Conservation (phyloP, 2,797 vertebrate genomes). For the Onychomys leucogaster region DNA sequence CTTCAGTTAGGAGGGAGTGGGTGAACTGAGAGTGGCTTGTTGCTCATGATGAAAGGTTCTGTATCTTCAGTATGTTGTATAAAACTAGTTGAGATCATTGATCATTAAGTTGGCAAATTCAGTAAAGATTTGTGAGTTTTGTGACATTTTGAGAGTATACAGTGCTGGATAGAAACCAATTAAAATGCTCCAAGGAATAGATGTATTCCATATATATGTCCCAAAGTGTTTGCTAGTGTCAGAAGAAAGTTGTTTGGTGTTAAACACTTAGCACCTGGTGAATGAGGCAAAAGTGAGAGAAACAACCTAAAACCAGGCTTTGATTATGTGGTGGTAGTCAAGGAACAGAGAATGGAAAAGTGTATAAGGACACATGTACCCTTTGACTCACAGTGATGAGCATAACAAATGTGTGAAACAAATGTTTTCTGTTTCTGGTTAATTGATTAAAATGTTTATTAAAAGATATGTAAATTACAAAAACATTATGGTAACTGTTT, state of each 20-base stretch:
- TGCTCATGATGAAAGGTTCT: constrained; percentile 15
- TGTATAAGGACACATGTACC: background rate
- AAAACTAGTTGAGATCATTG: constrained; percentile 39
- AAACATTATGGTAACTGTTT: constrained; percentile 40
- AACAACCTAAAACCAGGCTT: constrained; percentile 24
- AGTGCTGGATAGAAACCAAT: constrained; percentile 28
- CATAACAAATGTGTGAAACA: constrained; percentile 35
- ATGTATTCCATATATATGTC: background rate
- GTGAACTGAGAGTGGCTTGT: background rate
- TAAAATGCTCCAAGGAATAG: constrained; percentile 55
- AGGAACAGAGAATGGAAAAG: background rate
- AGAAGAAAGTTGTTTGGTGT: constrained; percentile 27
- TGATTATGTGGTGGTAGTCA: constrained; percentile 5
- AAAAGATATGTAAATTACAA: constrained; percentile 60
- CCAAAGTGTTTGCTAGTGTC: background rate
- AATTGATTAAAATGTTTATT: constrained; percentile 61
- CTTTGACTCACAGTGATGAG: constrained; percentile 53
- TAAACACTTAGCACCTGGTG: constrained; percentile 12
- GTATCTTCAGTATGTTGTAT: constrained; percentile 4
- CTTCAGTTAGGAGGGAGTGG: background rate
- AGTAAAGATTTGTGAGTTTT: constrained; percentile 45
- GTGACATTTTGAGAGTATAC: constrained; percentile 48
- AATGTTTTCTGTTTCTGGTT: constrained; percentile 35
- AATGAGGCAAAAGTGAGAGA: background rate
- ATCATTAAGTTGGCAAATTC: constrained; percentile 40